Evolutionary conservation across 2,888 invertebrate species (phyloP).

Genomic region (Oegoconia quadripuncta): DNA sequence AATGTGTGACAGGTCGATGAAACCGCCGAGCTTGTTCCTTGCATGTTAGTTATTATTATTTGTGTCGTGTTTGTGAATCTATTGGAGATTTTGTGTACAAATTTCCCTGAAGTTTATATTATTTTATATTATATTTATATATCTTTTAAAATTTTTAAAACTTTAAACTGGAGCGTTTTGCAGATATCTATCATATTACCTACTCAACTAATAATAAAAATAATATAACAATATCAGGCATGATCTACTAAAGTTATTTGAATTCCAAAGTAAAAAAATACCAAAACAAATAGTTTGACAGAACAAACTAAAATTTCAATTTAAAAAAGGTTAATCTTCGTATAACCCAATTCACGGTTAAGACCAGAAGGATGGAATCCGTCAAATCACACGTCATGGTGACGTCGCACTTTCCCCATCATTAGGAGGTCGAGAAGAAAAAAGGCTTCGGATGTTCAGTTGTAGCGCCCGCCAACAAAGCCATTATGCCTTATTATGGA

Average conservation of each 20-base stretch:
- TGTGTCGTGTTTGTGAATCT: constrained; percentile 4
- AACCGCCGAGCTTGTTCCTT: constrained; percentile 22
- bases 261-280: constrained; percentile 1
- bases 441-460: constrained; percentile 62
- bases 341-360: constrained; percentile 58
- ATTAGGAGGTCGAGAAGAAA: constrained; percentile 65
- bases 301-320: constrained; percentile 40
- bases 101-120: too few species aligned
- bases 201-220: too few species aligned
- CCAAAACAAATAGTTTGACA: constrained; percentile 28
- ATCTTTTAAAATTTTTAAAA: background rate
- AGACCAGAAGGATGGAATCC: constrained; percentile 62
- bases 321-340: constrained; percentile 61
- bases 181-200: too few species aligned
- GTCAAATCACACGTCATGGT: constrained; percentile 61
- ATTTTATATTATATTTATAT: too few species aligned
- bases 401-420: constrained; percentile 66
- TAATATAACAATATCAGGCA: too few species aligned
- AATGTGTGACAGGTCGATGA: constrained; percentile 39
- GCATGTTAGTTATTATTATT: constrained; percentile 11
- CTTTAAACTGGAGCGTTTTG: too few species aligned
- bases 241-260: background rate
- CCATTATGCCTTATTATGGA: constrained; percentile 77
- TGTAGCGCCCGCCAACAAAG: constrained; percentile 72
- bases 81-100: too few species aligned